Evolutionary conservation across 1,140 invertebrate genomes (phyloP).

Genomic region (Drosophila oshimai): DNA sequence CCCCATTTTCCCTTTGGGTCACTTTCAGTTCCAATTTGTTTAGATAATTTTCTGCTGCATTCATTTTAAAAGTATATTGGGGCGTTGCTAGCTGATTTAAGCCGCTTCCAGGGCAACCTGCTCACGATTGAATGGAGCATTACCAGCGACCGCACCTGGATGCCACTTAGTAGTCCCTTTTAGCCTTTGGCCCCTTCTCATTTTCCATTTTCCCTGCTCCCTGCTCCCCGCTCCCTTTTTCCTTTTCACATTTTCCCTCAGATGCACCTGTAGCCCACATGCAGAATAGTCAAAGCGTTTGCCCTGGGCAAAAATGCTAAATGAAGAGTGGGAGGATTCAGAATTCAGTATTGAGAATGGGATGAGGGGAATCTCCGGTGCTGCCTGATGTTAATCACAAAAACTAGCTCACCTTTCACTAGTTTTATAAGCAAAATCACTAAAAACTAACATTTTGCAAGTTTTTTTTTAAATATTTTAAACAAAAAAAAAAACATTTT

Average conservation of each 20-base stretch:
- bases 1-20: not conserved
- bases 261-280: conserved; percentile 35
- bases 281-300: conserved; percentile 19
- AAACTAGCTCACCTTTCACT: not conserved
- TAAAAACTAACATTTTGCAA: no score
- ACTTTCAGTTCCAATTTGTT: not conserved
- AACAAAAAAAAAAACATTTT: no score
- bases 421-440: no score
- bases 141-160: conserved; percentile 14
- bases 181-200: not conserved
- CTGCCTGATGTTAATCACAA: not conserved
- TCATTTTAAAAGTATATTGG: no score
- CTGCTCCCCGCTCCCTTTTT: no score
- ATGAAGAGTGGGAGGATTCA: not conserved
- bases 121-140: conserved; percentile 28
- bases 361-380: not conserved
- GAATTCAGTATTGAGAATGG: no score
- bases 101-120: conserved; percentile 16
- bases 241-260: not conserved
- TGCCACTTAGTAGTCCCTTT: conserved; percentile 14
- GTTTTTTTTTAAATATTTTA: no score
- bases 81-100: not conserved
- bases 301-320: conserved; percentile 1
- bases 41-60: conserved; percentile 19
- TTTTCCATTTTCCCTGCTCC: not conserved